A percentile compares a stretch with the other conserved stretches of the same genome.
Evolutionary conservation across 2,888 invertebrate species (phyloP).

Genomic region (Micoletzkya japonica): DNA sequence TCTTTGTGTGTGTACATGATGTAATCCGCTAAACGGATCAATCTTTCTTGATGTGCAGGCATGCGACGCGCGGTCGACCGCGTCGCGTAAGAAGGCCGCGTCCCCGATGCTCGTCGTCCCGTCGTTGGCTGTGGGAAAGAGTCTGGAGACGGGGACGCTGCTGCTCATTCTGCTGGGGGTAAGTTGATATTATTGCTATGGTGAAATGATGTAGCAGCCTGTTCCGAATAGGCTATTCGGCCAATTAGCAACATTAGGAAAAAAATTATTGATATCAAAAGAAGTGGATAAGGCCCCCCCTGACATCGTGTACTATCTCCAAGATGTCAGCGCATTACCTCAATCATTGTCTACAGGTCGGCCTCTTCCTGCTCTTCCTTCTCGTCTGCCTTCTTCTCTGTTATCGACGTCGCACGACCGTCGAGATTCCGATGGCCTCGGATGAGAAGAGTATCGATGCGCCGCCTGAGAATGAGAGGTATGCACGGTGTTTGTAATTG

Average conservation of each 20-base stretch:
- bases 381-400: constrained; percentile 66
- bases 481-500: not conserved
- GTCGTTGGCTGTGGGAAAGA: constrained; percentile 45
- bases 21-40: not conserved
- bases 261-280: no score
- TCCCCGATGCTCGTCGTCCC: constrained; percentile 39
- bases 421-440: constrained; percentile 43
- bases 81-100: constrained; percentile 5
- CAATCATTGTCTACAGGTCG: constrained; percentile 50
- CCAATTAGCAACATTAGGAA: no score
- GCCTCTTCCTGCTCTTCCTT: constrained; percentile 65
- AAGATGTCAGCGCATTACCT: no score
- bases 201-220: no score
- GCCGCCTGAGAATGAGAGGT: constrained; percentile 23
- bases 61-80: constrained; percentile 21
- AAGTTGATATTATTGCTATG: constrained; percentile 9
- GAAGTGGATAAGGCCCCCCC: no score
- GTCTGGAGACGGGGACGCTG: constrained; percentile 64
- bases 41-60: constrained; percentile 4
- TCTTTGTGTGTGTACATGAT: not conserved
- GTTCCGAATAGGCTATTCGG: no score
- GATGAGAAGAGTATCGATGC: constrained; percentile 48
- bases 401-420: constrained; percentile 59
- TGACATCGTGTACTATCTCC: no score
- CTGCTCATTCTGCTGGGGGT: constrained; percentile 65